Evolutionary conservation across 2,888 invertebrate genomes (phyloP).

Genomic region (Uloborus plumipes): DNA sequence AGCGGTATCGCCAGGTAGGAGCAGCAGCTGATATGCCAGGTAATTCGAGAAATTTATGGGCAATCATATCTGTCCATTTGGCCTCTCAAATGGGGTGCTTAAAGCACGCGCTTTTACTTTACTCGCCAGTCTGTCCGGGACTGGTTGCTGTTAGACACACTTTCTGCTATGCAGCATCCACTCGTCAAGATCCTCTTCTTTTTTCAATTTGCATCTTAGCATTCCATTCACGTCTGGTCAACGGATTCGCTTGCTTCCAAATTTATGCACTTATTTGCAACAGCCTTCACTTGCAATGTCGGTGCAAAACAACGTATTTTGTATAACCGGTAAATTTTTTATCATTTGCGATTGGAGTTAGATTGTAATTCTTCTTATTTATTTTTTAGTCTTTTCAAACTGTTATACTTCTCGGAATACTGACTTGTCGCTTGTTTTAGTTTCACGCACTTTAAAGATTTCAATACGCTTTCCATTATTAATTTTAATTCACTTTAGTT

Average conservation of each 20-base stretch:
- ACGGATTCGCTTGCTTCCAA: not conserved
- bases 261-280: too few species aligned
- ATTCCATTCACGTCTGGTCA: constrained; percentile 33
- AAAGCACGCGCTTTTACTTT: constrained; percentile 39
- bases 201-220: constrained; percentile 2
- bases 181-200: constrained; percentile 37
- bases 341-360: too few species aligned
- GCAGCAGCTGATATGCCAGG: constrained; percentile 64
- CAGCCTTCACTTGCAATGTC: too few species aligned
- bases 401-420: too few species aligned
- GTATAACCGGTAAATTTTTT: too few species aligned
- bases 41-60: constrained; percentile 65
- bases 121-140: constrained; percentile 26
- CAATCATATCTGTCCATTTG: constrained; percentile 61
- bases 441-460: too few species aligned
- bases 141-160: constrained; percentile 19
- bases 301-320: too few species aligned
- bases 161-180: constrained; percentile 25
- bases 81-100: constrained; percentile 40
- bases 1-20: constrained; percentile 47
- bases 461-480: too few species aligned
- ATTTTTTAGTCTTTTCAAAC: too few species aligned
- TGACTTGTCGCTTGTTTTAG: too few species aligned
- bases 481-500: too few species aligned
- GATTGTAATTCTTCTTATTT: too few species aligned